These are phyloP conservation scores for Rhingia rostrata DNA, from an alignment of 2,888 invertebrate genomes.

Conservation along the genomic window DNA sequence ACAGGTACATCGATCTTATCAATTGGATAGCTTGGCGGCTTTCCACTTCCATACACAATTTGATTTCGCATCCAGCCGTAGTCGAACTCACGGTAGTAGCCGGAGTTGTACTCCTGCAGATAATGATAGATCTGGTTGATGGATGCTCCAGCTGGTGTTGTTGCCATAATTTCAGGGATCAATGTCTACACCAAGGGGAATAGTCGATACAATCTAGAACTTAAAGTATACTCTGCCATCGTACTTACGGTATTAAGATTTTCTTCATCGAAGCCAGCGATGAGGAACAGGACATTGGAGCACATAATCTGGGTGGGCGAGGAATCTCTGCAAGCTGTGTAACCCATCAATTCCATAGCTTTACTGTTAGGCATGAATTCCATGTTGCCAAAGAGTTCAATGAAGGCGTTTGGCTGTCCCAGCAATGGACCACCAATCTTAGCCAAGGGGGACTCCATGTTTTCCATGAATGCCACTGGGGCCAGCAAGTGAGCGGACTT, in stretches of 20 bases:
- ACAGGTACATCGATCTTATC: conserved; percentile 76
- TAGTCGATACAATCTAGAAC: neutral
- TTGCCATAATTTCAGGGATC: conserved; percentile 78
- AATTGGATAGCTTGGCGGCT: conserved; percentile 76
- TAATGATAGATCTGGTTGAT: conserved; percentile 78
- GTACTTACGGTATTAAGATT: conserved; percentile 75
- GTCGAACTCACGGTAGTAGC: conserved; percentile 77
- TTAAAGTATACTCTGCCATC: neutral
- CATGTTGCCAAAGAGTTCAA: conserved; percentile 78
- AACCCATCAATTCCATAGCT: conserved; percentile 77
- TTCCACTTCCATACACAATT: conserved; percentile 75
- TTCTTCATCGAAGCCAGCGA: conserved; percentile 78
- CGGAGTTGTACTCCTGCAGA: conserved; percentile 78
- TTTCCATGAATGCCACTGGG: conserved; percentile 78
- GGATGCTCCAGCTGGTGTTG: conserved; percentile 79
- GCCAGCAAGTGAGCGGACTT: conserved; percentile 78
- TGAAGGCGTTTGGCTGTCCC: conserved; percentile 78
- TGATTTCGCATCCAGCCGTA: conserved; percentile 77
- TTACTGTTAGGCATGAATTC: conserved; percentile 77
- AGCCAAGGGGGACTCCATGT: conserved; percentile 83
- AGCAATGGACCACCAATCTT: conserved; percentile 85
- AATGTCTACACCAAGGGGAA: conserved; percentile 70
- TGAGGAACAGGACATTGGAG: conserved; percentile 76
- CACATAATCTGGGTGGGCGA: conserved; percentile 76
- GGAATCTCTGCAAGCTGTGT: conserved; percentile 72